Percentiles rank a stretch among this genome's conserved stretches.
These are phyloP conservation scores for Cepaea nemoralis DNA, from an alignment of 1,140 invertebrate genomes.

Conservation along the genomic window DNA sequence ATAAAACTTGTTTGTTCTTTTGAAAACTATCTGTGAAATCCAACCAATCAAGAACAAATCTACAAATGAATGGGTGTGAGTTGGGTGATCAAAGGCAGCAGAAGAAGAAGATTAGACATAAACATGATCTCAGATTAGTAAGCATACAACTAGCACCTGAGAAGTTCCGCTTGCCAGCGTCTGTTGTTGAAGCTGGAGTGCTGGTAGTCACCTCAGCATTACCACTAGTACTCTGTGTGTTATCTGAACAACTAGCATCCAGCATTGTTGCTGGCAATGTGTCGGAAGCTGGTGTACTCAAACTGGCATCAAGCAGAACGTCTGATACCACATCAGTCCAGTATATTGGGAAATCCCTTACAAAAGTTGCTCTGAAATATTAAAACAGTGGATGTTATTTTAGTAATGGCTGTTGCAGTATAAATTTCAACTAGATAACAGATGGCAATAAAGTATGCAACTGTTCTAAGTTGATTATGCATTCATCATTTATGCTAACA, in stretches of 20 bases:
- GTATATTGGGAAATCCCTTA: neutral
- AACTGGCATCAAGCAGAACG: neutral
- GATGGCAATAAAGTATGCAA: too few relatives aligned
- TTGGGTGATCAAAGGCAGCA: too few relatives aligned
- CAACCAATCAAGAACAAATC: too few relatives aligned
- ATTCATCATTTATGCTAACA: too few relatives aligned
- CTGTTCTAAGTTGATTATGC: too few relatives aligned
- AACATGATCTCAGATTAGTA: neutral
- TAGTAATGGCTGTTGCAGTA: too few relatives aligned
- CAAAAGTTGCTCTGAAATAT: conserved; percentile 28
- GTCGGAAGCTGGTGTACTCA: neutral
- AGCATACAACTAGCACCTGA: neutral
- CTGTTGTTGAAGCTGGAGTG: neutral
- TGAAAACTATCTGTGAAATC: too few relatives aligned
- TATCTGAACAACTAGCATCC: neutral
- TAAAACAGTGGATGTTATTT: neutral
- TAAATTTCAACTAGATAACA: too few relatives aligned
- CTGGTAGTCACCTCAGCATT: neutral
- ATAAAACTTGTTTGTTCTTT: too few relatives aligned
- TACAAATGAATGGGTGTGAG: too few relatives aligned
- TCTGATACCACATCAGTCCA: conserved; percentile 17
- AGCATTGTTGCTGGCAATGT: neutral
- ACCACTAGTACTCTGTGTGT: neutral
- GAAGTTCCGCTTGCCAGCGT: neutral
- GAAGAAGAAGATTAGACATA: neutral